Conservation (phyloP, 2,113 vertebrate genomes). For the Rynchops niger region DNA sequence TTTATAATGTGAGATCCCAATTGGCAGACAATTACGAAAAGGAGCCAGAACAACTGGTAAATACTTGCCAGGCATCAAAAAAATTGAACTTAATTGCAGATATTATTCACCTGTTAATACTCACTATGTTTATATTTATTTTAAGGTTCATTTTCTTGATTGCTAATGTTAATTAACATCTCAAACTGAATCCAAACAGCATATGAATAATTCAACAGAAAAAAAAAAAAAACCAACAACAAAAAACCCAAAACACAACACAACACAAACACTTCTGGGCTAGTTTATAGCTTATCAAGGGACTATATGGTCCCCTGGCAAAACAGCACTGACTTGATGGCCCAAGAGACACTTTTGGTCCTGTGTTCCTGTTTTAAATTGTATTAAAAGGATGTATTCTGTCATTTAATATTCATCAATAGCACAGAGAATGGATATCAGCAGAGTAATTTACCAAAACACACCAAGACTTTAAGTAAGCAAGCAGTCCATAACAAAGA, state of each 20-base stretch:
- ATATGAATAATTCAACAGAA: background rate
- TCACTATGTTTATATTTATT: background rate
- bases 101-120: background rate
- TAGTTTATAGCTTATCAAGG: background rate
- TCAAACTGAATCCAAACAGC: background rate
- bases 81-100: background rate
- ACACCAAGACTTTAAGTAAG: background rate
- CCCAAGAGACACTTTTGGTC: background rate
- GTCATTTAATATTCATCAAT: background rate
- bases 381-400: background rate
- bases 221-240: too few species aligned
- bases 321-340: background rate
- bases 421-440: background rate
- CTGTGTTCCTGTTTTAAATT: background rate
- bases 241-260: background rate
- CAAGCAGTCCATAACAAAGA: background rate
- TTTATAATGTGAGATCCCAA: background rate
- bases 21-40: background rate
- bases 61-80: background rate
- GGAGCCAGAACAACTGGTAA: background rate
- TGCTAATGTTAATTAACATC: background rate
- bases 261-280: background rate
- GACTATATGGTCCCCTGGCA: background rate
- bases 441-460: background rate
- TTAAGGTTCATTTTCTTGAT: background rate